phyloP scores from a whole-genome alignment of 2,797 vertebrate species.

The Sebastes goodei region DNA sequence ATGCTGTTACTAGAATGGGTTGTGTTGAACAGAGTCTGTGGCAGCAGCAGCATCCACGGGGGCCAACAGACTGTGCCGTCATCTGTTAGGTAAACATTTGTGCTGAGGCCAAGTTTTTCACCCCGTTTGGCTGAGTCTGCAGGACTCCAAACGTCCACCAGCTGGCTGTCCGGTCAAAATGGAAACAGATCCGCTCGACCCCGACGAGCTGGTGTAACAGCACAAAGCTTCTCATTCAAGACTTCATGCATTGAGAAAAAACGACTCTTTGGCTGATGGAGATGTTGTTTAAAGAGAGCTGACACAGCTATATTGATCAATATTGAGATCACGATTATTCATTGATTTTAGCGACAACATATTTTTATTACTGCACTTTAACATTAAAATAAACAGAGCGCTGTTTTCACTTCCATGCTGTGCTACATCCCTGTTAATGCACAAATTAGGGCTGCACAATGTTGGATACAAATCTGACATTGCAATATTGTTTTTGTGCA shows the following conservation, averaged over 20 bases:
- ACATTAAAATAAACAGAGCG: too few species aligned
- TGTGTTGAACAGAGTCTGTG: slow-evolving; percentile 19
- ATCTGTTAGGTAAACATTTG: slow-evolving; percentile 71
- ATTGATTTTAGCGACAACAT: too few species aligned
- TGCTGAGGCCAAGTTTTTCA: slow-evolving; percentile 51
- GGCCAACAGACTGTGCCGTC: slow-evolving; percentile 56
- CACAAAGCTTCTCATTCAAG: background rate
- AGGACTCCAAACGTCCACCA: slow-evolving; percentile 55
- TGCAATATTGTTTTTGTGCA: too few species aligned
- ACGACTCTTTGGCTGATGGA: background rate
- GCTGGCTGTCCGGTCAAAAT: slow-evolving; percentile 46
- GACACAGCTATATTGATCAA: too few species aligned
- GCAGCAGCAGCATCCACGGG: slow-evolving; percentile 19
- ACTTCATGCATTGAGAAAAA: background rate
- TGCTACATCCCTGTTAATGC: too few species aligned
- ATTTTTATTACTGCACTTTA: too few species aligned
- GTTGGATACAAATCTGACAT: too few species aligned
- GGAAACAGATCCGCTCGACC: background rate
- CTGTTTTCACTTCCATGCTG: too few species aligned
- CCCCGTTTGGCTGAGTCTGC: slow-evolving; percentile 60
- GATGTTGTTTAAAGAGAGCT: background rate
- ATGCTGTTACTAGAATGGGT: background rate
- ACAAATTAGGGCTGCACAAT: too few species aligned
- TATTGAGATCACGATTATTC: too few species aligned
- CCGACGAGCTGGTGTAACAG: slow-evolving; percentile 5